A percentile compares a stretch with the other conserved stretches of the same genome.
Conservation (phyloP, 2,113 vertebrate genomes). For the Leptocoma aspasia region DNA sequence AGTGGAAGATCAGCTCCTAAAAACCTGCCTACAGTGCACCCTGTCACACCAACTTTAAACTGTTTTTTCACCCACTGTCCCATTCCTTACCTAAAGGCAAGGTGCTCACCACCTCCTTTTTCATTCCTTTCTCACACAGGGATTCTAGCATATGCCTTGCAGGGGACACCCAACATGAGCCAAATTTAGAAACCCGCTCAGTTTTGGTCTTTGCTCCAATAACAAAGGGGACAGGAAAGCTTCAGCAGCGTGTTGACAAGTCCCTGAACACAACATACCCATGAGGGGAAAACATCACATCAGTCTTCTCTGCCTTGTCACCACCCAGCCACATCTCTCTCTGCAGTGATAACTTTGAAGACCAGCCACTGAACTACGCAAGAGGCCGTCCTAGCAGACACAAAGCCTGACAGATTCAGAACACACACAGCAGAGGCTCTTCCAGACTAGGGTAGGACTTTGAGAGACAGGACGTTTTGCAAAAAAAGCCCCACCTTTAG, state of each 20-base stretch:
- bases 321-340: accelerated
- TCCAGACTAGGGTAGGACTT: not conserved
- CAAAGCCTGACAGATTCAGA: not conserved
- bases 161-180: not conserved
- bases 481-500: not conserved
- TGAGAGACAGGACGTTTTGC: not conserved
- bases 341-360: not conserved
- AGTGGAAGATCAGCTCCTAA: not conserved
- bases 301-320: not conserved
- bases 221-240: not conserved
- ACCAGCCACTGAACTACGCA: accelerated
- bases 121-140: not conserved
- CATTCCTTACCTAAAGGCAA: not conserved
- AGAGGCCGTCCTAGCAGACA: not conserved
- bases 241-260: not conserved
- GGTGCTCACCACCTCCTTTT: not conserved
- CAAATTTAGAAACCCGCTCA: not conserved
- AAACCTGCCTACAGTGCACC: not conserved
- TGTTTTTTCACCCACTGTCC: not conserved
- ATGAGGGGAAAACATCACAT: not conserved
- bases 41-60: not conserved
- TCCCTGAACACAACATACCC: not conserved
- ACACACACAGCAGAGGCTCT: not conserved
- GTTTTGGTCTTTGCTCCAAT: not conserved
- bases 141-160: not conserved